phyloP scores from a whole-genome alignment of 2,113 vertebrate species.

The Rousettus leschenaultii region DNA sequence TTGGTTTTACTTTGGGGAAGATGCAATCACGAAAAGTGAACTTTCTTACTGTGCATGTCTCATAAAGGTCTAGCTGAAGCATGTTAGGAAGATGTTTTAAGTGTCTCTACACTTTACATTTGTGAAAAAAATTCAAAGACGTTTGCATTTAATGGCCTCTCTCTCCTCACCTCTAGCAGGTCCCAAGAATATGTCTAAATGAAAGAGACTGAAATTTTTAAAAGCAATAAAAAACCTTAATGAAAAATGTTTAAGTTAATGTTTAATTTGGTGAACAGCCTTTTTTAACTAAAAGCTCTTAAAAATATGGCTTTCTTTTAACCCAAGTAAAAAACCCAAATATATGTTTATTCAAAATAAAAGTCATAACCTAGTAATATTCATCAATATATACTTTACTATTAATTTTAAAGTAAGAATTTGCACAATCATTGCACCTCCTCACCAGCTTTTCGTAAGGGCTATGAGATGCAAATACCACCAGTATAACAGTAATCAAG shows the following conservation, averaged over 20 bases:
- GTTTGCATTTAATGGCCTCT: neutral
- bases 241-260: slow-evolving; percentile 5
- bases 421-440: neutral
- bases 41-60: neutral
- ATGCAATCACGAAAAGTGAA: neutral
- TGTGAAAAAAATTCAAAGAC: neutral
- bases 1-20: neutral
- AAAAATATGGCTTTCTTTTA: neutral
- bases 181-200: slow-evolving; percentile 13
- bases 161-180: neutral
- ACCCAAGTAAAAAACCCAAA: neutral
- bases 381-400: neutral
- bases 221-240: neutral
- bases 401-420: neutral
- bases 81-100: neutral
- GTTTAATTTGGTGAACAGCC: neutral
- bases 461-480: neutral
- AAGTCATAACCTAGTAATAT: neutral
- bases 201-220: neutral
- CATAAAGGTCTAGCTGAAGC: neutral
- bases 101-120: neutral
- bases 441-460: neutral
- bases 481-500: neutral
- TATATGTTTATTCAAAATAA: neutral
- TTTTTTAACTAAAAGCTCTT: slow-evolving; percentile 18